Percentiles rank a stretch among this genome's conserved stretches.
These are phyloP conservation scores for Corythaeola cristata DNA, from an alignment of 2,113 vertebrate genomes.

Conservation along the genomic window DNA sequence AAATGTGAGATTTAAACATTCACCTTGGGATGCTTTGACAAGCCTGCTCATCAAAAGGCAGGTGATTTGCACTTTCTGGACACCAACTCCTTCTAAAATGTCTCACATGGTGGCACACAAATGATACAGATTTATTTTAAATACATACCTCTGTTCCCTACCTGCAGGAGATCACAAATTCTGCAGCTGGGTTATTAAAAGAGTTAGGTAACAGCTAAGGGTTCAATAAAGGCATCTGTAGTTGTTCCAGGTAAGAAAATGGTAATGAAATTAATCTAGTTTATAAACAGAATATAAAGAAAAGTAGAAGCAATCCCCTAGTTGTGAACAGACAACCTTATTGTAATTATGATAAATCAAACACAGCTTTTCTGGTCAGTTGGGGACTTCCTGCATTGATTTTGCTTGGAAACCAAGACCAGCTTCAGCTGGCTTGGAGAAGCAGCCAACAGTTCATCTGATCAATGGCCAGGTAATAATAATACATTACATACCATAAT, in stretches of 20 bases:
- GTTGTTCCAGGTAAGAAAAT: neutral
- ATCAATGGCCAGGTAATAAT: conserved; percentile 45
- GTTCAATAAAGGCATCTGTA: neutral
- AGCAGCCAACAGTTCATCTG: conserved; percentile 18
- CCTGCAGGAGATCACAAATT: neutral
- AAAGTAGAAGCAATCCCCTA: neutral
- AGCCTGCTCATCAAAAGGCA: neutral
- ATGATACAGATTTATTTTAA: neutral
- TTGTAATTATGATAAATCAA: neutral
- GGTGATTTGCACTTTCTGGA: neutral
- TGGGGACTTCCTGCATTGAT: neutral
- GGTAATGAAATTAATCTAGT: neutral
- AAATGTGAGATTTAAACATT: neutral
- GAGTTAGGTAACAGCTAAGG: neutral
- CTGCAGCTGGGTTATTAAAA: neutral
- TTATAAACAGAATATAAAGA: neutral
- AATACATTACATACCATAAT: conserved; percentile 9
- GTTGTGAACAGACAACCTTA: neutral
- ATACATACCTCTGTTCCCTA: neutral
- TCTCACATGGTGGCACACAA: neutral
- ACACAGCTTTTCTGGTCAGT: neutral
- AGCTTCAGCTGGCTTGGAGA: conserved; percentile 2
- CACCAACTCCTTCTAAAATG: neutral
- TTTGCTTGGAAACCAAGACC: neutral
- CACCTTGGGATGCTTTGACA: neutral